phyloP scores from a whole-genome alignment of 2,113 vertebrate species.

The Piaya cayana region DNA sequence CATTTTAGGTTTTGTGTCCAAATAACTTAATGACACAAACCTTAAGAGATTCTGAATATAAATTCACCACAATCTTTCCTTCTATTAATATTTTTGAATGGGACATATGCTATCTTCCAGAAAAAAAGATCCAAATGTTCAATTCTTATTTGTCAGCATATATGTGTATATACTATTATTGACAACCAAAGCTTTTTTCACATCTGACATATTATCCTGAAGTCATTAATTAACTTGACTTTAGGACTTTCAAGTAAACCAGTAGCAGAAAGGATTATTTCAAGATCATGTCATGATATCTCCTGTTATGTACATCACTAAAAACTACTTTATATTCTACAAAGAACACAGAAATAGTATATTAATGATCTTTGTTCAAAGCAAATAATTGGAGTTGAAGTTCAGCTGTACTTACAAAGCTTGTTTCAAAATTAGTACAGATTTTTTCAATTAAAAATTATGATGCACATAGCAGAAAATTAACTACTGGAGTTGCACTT shows the following conservation, averaged over 20 bases:
- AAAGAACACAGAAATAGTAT: neutral
- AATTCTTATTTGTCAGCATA: neutral
- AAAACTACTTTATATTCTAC: neutral
- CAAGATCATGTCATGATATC: neutral
- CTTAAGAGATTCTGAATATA: neutral
- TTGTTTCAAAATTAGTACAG: neutral
- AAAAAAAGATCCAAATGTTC: neutral
- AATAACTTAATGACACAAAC: neutral
- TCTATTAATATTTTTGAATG: neutral
- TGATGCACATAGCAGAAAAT: neutral
- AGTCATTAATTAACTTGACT: constrained; percentile 6
- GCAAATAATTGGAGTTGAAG: neutral
- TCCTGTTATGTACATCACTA: neutral
- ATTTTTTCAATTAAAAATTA: neutral
- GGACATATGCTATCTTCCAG: neutral
- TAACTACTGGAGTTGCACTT: neutral
- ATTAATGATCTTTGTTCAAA: constrained; percentile 15
- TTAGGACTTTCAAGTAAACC: constrained; percentile 10
- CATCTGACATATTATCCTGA: neutral
- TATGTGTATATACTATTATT: neutral
- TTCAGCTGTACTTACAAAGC: neutral
- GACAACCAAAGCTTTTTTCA: neutral
- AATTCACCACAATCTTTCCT: neutral
- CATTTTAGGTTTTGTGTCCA: neutral
- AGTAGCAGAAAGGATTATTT: neutral